Evolutionary conservation across 1,140 invertebrate species (phyloP).

Genomic region (Drosophila tropicalis): DNA sequence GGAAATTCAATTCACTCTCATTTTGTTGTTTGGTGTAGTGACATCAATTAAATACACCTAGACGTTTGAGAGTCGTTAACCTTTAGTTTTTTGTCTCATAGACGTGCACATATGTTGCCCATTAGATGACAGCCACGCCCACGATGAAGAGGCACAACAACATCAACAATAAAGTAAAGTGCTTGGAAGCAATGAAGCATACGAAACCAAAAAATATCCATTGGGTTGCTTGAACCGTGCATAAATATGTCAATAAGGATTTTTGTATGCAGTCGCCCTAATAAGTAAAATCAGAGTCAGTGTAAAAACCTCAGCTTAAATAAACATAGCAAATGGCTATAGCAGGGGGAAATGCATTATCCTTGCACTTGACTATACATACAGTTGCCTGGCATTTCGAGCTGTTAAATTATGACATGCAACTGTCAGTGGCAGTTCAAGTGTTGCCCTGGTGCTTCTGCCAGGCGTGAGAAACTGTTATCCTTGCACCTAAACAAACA

Average conservation of each 20-base stretch:
- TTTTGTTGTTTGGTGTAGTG: not conserved
- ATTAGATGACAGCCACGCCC: conserved; percentile 50
- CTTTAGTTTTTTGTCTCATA: not conserved
- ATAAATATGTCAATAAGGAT: conserved; percentile 77
- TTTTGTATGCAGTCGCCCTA: conserved; percentile 39
- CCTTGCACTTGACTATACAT: conserved; percentile 38
- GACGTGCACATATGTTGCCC: conserved; percentile 50
- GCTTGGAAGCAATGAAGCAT: conserved; percentile 48
- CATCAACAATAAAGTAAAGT: conserved; percentile 15
- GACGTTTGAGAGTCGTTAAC: conserved; percentile 13
- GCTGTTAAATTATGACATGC: conserved; percentile 78
- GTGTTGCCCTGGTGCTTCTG: conserved; percentile 47
- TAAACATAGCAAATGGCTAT: conserved; percentile 38
- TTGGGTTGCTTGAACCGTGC: conserved; percentile 73
- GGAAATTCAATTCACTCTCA: too few species aligned
- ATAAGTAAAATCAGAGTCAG: conserved; percentile 37
- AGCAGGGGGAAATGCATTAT: conserved; percentile 43
- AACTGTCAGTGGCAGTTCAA: conserved; percentile 69
- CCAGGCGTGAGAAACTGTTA: conserved; percentile 73
- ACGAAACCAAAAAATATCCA: conserved; percentile 58
- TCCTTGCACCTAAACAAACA: conserved; percentile 74
- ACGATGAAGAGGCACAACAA: not conserved
- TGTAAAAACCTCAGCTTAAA: conserved; percentile 61
- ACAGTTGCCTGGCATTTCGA: conserved; percentile 56
- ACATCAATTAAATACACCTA: conserved; percentile 34